Percentiles rank a stretch among this genome's conserved stretches.
Evolutionary conservation across 2,888 invertebrate genomes (phyloP).

Genomic region (Pelosia muscerda): DNA sequence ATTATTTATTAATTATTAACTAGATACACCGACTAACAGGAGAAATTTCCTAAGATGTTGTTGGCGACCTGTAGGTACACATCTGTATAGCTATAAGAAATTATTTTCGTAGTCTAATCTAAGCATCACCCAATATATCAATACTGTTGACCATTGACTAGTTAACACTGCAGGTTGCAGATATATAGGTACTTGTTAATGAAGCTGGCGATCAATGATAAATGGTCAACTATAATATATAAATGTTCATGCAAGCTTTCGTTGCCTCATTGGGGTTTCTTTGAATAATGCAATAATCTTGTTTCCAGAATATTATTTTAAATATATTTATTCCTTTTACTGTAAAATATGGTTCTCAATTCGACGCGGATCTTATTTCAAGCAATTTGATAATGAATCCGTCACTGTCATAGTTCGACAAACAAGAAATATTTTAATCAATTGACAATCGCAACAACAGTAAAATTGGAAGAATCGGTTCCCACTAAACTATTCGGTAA

Average conservation of each 20-base stretch:
- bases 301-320: not conserved
- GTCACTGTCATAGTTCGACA: conserved; percentile 38
- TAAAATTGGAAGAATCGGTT: conserved; percentile 43
- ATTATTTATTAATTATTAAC: too few species aligned
- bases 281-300: not conserved
- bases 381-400: conserved; percentile 26
- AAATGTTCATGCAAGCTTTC: not conserved
- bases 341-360: conserved; percentile 15
- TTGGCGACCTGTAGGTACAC: too few species aligned
- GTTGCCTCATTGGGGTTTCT: not conserved
- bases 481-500: conserved; percentile 52
- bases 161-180: not conserved
- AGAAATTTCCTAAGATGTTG: too few species aligned
- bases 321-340: not conserved
- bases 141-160: not conserved
- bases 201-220: not conserved
- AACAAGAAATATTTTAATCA: conserved; percentile 39
- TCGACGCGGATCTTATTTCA: conserved; percentile 13
- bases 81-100: not conserved
- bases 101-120: not conserved
- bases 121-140: not conserved
- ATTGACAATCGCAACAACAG: conserved; percentile 29
- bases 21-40: too few species aligned
- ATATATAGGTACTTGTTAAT: not conserved
- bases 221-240: not conserved